A percentile compares a stretch with the other conserved stretches of the same genome.
Evolutionary conservation across 2,888 invertebrate species (phyloP).

Genomic region (Apodemia hepburni): DNA sequence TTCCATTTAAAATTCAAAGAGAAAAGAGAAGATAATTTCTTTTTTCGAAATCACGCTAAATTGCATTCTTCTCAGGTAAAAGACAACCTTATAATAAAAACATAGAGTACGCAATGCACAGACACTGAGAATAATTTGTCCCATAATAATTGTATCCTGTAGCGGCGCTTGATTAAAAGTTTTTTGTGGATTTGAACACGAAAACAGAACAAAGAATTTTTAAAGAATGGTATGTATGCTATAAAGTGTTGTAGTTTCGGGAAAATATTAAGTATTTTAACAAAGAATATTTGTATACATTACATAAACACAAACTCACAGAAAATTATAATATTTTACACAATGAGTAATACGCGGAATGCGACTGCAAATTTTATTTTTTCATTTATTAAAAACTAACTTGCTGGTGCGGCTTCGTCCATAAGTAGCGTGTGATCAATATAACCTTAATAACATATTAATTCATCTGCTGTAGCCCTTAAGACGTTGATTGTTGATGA

Average conservation of each 20-base stretch:
- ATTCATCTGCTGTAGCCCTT: too few species aligned
- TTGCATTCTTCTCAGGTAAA: slow-evolving; percentile 58
- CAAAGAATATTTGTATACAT: background rate
- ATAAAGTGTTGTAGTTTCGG: background rate
- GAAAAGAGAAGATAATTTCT: slow-evolving; percentile 37
- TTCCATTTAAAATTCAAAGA: slow-evolving; percentile 17
- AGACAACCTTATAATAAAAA: slow-evolving; percentile 43
- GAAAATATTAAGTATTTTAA: background rate
- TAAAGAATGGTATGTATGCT: background rate
- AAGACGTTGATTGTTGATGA: too few species aligned
- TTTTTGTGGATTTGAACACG: background rate
- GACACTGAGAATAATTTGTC: background rate
- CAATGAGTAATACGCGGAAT: too few species aligned
- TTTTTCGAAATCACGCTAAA: slow-evolving; percentile 58
- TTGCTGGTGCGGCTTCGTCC: too few species aligned
- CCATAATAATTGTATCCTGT: background rate
- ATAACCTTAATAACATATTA: too few species aligned
- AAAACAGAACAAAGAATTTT: background rate
- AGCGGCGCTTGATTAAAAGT: background rate
- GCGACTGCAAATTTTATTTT: too few species aligned
- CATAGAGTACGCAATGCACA: slow-evolving; percentile 25
- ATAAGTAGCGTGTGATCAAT: too few species aligned
- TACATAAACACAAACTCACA: background rate
- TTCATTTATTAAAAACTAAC: too few species aligned
- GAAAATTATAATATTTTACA: background rate